A percentile compares a stretch with the other conserved stretches of the same genome.
These are phyloP conservation scores for Plebejus anna DNA, from an alignment of 2,888 invertebrate genomes.

Conservation along the genomic window DNA sequence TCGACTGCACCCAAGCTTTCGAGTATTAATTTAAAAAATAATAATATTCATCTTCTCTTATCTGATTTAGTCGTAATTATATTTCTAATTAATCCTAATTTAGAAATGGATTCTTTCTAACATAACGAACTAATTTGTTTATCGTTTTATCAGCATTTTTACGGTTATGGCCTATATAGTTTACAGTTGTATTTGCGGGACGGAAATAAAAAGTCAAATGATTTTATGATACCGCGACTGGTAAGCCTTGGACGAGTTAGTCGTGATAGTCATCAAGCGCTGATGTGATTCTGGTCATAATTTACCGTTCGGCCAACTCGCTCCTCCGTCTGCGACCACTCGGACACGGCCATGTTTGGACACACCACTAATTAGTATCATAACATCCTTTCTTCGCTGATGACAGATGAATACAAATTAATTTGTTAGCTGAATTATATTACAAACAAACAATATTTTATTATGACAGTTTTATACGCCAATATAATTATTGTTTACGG, in stretches of 20 bases:
- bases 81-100: background rate
- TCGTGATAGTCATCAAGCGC: slow-evolving; percentile 22
- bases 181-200: slow-evolving; percentile 21
- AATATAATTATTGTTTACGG: background rate
- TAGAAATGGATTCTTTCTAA: too few relatives aligned
- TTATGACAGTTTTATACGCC: background rate
- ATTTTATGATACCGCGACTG: slow-evolving; percentile 21
- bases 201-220: slow-evolving; percentile 24
- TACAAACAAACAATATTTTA: background rate
- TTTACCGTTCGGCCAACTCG: slow-evolving; percentile 15
- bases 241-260: slow-evolving; percentile 1
- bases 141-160: background rate
- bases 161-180: slow-evolving; percentile 22
- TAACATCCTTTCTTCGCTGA: slow-evolving; percentile 11
- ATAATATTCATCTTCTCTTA: background rate
- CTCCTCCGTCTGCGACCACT: background rate
- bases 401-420: slow-evolving; percentile 15
- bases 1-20: too few relatives aligned
- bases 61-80: background rate
- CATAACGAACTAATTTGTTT: background rate
- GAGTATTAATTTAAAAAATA: too few relatives aligned
- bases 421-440: background rate
- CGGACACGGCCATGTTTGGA: background rate
- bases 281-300: slow-evolving; percentile 27
- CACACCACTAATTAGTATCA: slow-evolving; percentile 18